Evolutionary conservation across 2,113 vertebrate genomes (phyloP).

Genomic region (Datnioides undecimradiatus): DNA sequence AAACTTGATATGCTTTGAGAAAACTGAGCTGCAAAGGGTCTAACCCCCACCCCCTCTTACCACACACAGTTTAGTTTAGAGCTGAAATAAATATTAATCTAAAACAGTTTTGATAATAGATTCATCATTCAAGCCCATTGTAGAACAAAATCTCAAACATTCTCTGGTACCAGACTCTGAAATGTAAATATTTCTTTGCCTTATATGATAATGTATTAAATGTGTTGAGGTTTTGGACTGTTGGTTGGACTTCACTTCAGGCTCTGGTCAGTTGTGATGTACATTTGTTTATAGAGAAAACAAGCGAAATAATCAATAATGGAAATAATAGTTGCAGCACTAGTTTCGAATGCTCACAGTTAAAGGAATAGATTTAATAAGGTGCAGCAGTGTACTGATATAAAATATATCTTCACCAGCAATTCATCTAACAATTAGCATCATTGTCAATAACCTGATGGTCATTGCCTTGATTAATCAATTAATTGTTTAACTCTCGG

Average conservation of each 20-base stretch:
- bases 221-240: background rate
- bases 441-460: no score
- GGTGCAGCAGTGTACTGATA: no score
- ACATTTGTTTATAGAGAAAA: no score
- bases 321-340: background rate
- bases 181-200: background rate
- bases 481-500: no score
- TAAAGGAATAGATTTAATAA: no score
- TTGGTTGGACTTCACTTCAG: no score
- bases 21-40: conserved; percentile 35
- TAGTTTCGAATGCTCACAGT: no score
- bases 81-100: background rate
- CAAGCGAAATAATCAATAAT: background rate
- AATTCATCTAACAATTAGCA: no score
- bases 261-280: no score
- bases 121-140: background rate
- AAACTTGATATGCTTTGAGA: conserved; percentile 58
- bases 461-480: no score
- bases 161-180: background rate
- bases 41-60: background rate
- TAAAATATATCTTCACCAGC: no score
- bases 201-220: background rate
- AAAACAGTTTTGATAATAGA: background rate
- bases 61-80: conserved; percentile 15
- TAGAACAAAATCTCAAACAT: background rate